Base-by-base conservation (phyloP, 2,113 vertebrate genomes). In the Aleadryas rufinucha region DNA sequence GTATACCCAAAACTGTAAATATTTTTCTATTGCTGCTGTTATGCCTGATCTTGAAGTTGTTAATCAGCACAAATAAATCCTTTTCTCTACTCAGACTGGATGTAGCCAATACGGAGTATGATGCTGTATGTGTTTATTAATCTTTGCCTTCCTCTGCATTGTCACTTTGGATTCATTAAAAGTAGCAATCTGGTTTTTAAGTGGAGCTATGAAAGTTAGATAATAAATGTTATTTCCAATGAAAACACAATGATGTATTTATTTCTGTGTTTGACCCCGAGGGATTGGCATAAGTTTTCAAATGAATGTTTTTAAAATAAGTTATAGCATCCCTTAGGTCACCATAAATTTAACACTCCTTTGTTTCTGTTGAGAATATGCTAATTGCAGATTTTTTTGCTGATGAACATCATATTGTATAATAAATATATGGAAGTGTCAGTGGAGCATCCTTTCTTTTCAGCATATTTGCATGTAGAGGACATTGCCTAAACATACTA, bases 231-330 rank as follows among this genome's bases (percentile, higher is more conserved):
- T 87, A 71, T 47, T 66, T 13, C 30, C 53, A 66, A 44, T 71
- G 31, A 89, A 79, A 93, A 66, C 56, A 23, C 13, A 70, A 28
- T 24, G 2, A 35, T 37, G 8, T 39, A 26, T 91, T 84, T 84
- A n/a, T 93, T 82, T 88, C 44, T 84, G 8, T 63, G 11, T 65
- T 84, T 85, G 8, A 59, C 41, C 27, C n/a, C 54, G 33, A 80
- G 65, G 42, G 23, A 83, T 66, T 68, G 24, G 22, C 16, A 60
- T 14, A 84, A 54, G 24, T 59, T 89, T 80, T 66, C 30, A 84
- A 69, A 82, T 39, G 42, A 57, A 59, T 50, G 22, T 35, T 84
- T 93, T 74, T 59, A 18, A 89, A 91, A 92, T 33, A 71, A 93
- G 69, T 71, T 75, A 27, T 20, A 85, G 5, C 19, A 82, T 60